Conservation (phyloP, 2,113 vertebrate species). For the Chloroceryle aenea region DNA sequence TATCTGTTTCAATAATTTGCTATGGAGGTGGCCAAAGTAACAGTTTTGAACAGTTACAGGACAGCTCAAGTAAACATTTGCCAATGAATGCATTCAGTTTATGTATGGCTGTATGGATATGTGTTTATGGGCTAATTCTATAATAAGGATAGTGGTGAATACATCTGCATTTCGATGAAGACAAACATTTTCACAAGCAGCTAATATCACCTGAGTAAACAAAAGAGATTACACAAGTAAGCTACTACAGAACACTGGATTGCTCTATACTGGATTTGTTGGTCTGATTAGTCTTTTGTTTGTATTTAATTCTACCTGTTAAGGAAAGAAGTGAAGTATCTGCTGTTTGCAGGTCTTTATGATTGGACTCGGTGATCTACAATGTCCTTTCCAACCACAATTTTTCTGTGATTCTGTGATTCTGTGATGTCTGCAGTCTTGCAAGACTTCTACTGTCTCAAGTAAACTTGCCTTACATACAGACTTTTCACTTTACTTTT, state of each 20-base stretch:
- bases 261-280: neutral
- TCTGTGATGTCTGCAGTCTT: neutral
- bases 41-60: neutral
- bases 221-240: neutral
- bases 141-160: neutral
- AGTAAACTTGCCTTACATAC: neutral
- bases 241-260: neutral
- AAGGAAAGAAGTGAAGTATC: neutral
- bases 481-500: neutral
- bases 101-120: neutral
- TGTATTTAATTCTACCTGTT: neutral
- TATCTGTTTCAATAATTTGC: neutral
- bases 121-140: neutral
- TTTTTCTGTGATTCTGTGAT: no score
- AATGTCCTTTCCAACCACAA: no score
- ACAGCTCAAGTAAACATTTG: neutral
- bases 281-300: neutral
- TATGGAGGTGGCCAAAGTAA: neutral
- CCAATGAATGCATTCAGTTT: neutral
- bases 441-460: neutral
- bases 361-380: neutral
- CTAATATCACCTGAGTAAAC: neutral
- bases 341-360: neutral
- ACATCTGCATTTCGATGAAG: slow-evolving; percentile 1
- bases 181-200: neutral